These are phyloP conservation scores for Semnornis frantzii DNA, from an alignment of 2,113 vertebrate genomes.

Conservation along the genomic window DNA sequence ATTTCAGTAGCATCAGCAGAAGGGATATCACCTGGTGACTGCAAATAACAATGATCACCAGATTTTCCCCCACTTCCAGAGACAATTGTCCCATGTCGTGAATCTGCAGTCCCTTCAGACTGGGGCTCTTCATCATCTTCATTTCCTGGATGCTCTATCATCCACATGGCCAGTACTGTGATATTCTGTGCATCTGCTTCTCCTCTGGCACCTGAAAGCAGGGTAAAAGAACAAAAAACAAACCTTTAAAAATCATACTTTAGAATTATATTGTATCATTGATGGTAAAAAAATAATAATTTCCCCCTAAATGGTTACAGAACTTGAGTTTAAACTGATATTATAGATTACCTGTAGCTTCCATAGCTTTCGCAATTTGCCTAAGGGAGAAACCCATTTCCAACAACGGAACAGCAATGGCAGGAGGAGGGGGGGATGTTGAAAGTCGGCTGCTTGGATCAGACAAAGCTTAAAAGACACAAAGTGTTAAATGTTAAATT, in stretches of 20 bases:
- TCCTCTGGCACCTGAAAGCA: conserved; percentile 85
- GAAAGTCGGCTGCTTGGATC: conserved; percentile 97
- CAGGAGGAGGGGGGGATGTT: conserved; percentile 94
- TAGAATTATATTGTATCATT: neutral
- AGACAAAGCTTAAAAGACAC: conserved; percentile 83
- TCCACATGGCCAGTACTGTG: conserved; percentile 98
- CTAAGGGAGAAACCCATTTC: conserved; percentile 98
- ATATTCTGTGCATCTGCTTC: conserved; percentile 98
- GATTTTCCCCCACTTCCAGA: conserved; percentile 83
- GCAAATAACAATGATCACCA: conserved; percentile 83
- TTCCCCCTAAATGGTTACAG: neutral
- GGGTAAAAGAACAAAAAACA: no score
- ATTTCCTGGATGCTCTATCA: conserved; percentile 93
- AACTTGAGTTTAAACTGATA: neutral
- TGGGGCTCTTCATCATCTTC: conserved; percentile 90
- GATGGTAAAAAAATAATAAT: neutral
- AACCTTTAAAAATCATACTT: neutral
- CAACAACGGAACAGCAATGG: conserved; percentile 93
- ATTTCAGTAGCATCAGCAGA: conserved; percentile 87
- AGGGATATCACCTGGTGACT: conserved; percentile 89
- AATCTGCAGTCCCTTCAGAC: conserved; percentile 74
- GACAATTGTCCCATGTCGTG: conserved; percentile 74
- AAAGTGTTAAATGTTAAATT: neutral
- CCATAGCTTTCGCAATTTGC: conserved; percentile 96
- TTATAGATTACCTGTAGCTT: conserved; percentile 87